Evolutionary conservation across 64 coral and sea anemone genomes (phyloP), one percentile per base, ranked within the genome.

Genomic region (Orbicella faveolata): DNA sequence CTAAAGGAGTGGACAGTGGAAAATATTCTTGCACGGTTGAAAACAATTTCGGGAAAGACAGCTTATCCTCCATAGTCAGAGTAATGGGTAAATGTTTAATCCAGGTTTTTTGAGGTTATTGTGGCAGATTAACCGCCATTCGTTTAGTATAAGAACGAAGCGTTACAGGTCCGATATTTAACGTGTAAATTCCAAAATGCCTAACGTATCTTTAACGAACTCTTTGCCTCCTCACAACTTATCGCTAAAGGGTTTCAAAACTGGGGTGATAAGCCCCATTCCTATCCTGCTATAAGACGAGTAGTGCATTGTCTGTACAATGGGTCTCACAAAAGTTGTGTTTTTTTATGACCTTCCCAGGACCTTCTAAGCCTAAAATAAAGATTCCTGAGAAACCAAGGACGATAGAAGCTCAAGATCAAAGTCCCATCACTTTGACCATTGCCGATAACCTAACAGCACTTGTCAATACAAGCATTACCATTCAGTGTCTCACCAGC

Each of bases 381-480:
- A 36, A 55, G 54, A 84, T 21, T 17, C 78, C 89, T 14, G 23
- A 54, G n/a, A 75, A 72, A 17, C 89, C 89, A 17, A 72, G 55
- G 51, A 77, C 75, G 36, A 68, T 93, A 12, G 36, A 86, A 19
- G 33, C 80, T 37, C 44, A 80, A 34, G 86, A 93, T 17, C 77
- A 77, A 18, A 74, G 36, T 21, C 91, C 91, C 1, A 63, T 93
- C 4, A 53, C 65, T 44, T 30, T 70, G 62, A 82, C 14, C 44
- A 74, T 96, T n/a, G 75, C 81, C 75, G 91, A 96, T 84, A 96
- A 96, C 39, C 39, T 96, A 26, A 96, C 94, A 74, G 87, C 88
- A 33, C 80, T 96, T 53, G 76, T 57, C 20, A 82, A 90, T 75
- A 87, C 87, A 37, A 96, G 35, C 73, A 75, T 96, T 66, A 92